Base-by-base conservation (phyloP, 2,797 vertebrate species). In the Cirrhinus molitorella region DNA sequence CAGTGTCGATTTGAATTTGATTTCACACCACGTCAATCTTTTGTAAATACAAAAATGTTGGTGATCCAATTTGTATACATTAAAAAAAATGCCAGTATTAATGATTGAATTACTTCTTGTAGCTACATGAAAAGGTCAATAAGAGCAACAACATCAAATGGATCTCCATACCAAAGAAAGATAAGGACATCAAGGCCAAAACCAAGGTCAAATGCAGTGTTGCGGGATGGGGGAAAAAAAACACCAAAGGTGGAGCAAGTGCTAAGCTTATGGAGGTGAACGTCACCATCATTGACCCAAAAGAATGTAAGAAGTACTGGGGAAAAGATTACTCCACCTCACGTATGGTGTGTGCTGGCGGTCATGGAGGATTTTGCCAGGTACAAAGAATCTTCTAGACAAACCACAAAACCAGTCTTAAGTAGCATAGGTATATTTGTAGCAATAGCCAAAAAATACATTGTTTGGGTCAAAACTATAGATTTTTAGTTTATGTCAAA, bases 171-270 rank as follows among this genome's bases (percentile, higher is more conserved):
- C 86, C 87, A 61, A 83, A 73, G 0, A 81, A 85, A 70, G 81
- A 90, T 11, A 25, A 67, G 23, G 76, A 84, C 7, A 25, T 88
- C 23, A 90, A 91, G 55, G 47, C 85, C 67, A 90, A 91, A 53
- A 40, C 85, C 68, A 88, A 86, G 3, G 4, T 78, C 12, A 25
- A 70, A 55, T 91, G 90, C 76, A 88, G 79, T 21, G 83, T 90
- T 55, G 89, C 88, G 21, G 87, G 89, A 21, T 91, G 90, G 90
- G 88, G 89, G 1, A 61, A 10, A 68, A 53, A 2, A 9, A 72
- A n/a, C 47, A 75, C 23, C 12, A 66, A 13, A 0, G 43, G 76
- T 1, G 0, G 0, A 5, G 0, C 9, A 2, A 85, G 83, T 78
- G 9, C 8, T 10, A 43, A 5, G n/a, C 88, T 89, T 14, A 63